Evolutionary conservation across 2,113 vertebrate genomes (phyloP).

Genomic region (Blennius ocellaris): DNA sequence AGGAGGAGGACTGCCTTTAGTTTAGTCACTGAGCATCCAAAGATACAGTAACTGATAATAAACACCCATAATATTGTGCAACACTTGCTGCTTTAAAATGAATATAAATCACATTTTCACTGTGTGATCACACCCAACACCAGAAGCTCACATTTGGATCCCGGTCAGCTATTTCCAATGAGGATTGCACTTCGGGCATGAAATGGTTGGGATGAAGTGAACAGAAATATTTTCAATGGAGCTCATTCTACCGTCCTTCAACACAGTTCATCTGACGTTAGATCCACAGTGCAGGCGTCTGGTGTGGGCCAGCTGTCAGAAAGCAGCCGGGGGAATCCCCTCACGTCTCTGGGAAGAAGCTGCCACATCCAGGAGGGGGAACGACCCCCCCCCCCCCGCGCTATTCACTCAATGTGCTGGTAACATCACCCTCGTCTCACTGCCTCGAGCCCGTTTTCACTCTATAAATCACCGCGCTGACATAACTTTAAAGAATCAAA

Average conservation of each 20-base stretch:
- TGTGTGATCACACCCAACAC: conserved; percentile 9
- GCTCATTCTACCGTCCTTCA: neutral
- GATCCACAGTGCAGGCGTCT: neutral
- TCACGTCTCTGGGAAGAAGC: conserved; percentile 10
- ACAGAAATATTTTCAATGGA: neutral
- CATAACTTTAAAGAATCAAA: neutral
- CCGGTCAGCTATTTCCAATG: too few species aligned
- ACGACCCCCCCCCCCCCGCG: neutral
- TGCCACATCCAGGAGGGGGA: conserved; percentile 38
- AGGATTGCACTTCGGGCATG: too few species aligned
- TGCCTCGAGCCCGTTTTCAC: neutral
- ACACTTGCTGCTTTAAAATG: too few species aligned
- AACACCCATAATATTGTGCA: too few species aligned
- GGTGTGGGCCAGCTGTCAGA: neutral
- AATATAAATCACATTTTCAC: neutral
- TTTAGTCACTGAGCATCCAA: too few species aligned
- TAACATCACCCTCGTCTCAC: neutral
- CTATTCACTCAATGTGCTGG: neutral
- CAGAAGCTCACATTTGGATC: conserved; percentile 18
- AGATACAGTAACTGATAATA: too few species aligned
- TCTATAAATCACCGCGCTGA: neutral
- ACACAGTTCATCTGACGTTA: neutral
- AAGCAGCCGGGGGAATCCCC: conserved; percentile 41
- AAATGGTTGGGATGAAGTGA: conserved; percentile 14
- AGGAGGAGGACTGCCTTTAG: too few species aligned